Conservation (phyloP, 2,797 vertebrate species). For the Chelidonichthys spinosus region DNA sequence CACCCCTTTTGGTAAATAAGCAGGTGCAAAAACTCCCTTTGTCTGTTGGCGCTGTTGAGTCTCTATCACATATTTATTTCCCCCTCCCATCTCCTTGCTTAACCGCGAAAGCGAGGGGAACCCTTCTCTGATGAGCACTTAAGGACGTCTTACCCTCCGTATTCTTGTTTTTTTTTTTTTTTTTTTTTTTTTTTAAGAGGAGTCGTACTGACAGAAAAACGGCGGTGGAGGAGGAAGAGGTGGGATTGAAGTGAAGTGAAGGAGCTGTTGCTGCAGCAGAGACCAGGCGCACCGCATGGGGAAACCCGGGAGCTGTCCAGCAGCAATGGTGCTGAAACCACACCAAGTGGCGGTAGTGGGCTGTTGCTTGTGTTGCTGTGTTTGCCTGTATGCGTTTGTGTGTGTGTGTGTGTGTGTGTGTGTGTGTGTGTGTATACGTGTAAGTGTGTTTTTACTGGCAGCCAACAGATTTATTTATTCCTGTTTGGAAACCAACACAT, state of each 20-base stretch:
- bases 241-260: constrained; percentile 45
- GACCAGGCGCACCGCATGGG: constrained; percentile 70
- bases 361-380: constrained; percentile 50
- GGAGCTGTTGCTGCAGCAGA: constrained; percentile 72
- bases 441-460: constrained; percentile 46
- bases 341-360: constrained; percentile 78
- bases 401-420: constrained; percentile 17
- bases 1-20: constrained; percentile 90
- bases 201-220: constrained; percentile 54
- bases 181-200: constrained; percentile 42
- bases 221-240: constrained; percentile 54
- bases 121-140: constrained; percentile 72
- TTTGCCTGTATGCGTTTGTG: constrained; percentile 18
- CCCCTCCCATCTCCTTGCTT: constrained; percentile 65
- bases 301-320: constrained; percentile 82
- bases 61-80: constrained; percentile 74
- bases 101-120: constrained; percentile 79
- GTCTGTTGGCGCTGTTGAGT: constrained; percentile 93
- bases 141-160: constrained; percentile 54
- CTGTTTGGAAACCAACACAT: constrained; percentile 58
- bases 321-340: constrained; percentile 79
- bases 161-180: constrained; percentile 48
- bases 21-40: constrained; percentile 86
- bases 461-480: constrained; percentile 57
- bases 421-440: constrained; percentile 10